Evolutionary conservation across 2,888 invertebrate species (phyloP).

Genomic region (Plebejus anna): DNA sequence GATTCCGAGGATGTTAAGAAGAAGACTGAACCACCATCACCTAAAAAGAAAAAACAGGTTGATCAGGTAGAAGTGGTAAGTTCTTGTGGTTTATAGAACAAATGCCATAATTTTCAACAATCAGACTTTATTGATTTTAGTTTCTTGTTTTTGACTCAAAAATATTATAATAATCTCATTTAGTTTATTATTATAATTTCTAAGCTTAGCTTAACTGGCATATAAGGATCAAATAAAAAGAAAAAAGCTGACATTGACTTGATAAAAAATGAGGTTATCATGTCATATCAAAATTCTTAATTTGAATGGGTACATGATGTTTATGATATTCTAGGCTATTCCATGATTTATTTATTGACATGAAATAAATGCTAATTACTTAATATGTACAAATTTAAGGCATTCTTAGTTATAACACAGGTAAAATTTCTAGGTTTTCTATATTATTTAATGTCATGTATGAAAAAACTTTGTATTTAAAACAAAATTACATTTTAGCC

Average conservation of each 20-base stretch:
- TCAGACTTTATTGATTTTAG: neutral
- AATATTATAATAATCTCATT: neutral
- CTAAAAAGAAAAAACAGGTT: constrained; percentile 45
- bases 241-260: neutral
- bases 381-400: neutral
- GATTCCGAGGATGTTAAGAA: constrained; percentile 50
- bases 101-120: neutral
- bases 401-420: neutral
- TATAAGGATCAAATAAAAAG: neutral
- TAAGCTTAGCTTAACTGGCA: neutral
- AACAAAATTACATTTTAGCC: constrained; percentile 23
- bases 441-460: neutral
- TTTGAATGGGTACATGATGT: constrained; percentile 1
- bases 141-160: neutral
- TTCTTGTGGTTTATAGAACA: constrained; percentile 23
- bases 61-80: constrained; percentile 40
- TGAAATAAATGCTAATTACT: neutral
- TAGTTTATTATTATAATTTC: neutral
- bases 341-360: constrained; percentile 8
- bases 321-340: constrained; percentile 21
- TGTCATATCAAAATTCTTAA: constrained; percentile 19
- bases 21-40: constrained; percentile 42
- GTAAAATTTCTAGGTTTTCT: neutral
- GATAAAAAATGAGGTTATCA: constrained; percentile 25
- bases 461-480: neutral